Evolutionary conservation across 1,140 invertebrate genomes (phyloP), one percentile per base, ranked within the genome.

Genomic region (Dendroctonus valens): DNA sequence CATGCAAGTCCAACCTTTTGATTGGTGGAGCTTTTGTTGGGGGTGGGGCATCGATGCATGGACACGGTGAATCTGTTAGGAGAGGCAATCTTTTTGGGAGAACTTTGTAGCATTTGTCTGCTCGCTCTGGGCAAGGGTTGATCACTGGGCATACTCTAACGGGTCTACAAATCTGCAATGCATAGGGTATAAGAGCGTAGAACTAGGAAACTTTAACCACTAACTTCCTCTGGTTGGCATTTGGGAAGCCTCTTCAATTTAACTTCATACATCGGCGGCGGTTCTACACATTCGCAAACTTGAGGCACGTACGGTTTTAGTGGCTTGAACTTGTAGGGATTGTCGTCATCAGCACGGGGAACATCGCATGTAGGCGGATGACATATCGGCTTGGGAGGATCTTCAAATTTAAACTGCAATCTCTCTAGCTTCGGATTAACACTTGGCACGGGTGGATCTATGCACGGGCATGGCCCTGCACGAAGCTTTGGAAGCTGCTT

Each of bases 261-360:
- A 37, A 50, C 67, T 38, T 55, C 51, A 6, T 6, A 50, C 67
- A 62, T 64, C 7, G 42, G 65, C 14, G 67, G 71, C 2, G 64
- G 69, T 59, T 71, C 67, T 9, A 69, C 42, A 26, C 71, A 72
- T 11, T 11, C 52, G 48, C 71, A 72, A 2, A 59, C 64, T 12
- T 41, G 37, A 38, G 61, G 49, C 40, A 65, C 67, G n/a, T 70
- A 54, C 2, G 65, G 54, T 41, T 55, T 59, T 2, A 70, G 41
- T 9, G 59, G 62, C 41, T 70, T 70, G 9, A 41, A 50, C 40
- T 69, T 68, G 5, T 62, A 41, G 3, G 58, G 61, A 6, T 70
- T 51, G 11, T 11, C 14, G 48, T 70, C 61, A 40, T 72, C 70
- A 14, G 70, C 68, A 55, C 70, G 54, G 7, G 44, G 42, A 15